phyloP scores from a whole-genome alignment of 2,797 vertebrate genomes.

The Manis crassicaudata region DNA sequence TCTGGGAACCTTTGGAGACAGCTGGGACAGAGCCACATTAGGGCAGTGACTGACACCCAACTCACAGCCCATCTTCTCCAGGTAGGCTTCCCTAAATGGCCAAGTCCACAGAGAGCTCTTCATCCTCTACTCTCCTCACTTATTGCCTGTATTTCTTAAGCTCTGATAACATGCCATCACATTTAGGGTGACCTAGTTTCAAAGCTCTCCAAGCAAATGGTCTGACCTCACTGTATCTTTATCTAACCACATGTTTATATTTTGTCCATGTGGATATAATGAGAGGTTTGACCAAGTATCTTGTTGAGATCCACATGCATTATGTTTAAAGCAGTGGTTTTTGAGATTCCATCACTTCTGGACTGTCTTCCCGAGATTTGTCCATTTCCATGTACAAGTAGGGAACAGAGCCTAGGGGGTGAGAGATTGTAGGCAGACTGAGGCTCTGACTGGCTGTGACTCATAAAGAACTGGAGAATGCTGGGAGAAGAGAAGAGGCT shows the following conservation, averaged over 20 bases:
- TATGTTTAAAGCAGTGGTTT: constrained; percentile 1
- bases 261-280: background rate
- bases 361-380: background rate
- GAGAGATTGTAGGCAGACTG: background rate
- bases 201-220: background rate
- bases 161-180: background rate
- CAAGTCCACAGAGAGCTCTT: background rate
- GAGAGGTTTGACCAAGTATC: background rate
- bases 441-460: background rate
- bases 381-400: background rate
- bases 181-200: background rate
- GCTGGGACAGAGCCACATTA: background rate
- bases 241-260: background rate
- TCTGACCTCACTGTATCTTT: background rate
- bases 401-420: background rate
- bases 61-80: background rate
- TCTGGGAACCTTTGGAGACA: background rate
- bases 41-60: background rate
- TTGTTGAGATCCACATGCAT: background rate
- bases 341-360: background rate
- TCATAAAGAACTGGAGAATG: background rate
- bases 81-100: background rate
- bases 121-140: background rate
- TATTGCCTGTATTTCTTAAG: background rate
- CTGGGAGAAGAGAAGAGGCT: background rate